Evolutionary conservation across 2,113 vertebrate genomes (phyloP).

Genomic region (Capreolus pygargus): DNA sequence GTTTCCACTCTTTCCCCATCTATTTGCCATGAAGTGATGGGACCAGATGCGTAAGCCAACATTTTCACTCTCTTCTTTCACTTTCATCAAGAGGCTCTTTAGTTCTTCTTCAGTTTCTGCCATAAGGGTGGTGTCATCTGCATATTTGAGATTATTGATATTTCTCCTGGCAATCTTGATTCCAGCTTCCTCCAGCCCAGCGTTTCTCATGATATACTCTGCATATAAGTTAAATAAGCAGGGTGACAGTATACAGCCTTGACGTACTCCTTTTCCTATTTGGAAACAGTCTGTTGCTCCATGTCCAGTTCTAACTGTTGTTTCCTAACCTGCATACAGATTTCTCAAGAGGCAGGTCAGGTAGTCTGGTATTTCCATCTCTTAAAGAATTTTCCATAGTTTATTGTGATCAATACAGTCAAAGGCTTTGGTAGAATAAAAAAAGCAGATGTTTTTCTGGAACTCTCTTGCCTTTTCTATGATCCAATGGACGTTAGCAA

Average conservation of each 20-base stretch:
- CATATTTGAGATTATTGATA: neutral
- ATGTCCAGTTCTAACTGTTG: neutral
- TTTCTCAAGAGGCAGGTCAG: neutral
- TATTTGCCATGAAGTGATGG: neutral
- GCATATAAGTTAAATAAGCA: neutral
- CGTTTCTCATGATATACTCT: accelerated
- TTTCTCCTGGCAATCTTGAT: neutral
- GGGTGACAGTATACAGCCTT: neutral
- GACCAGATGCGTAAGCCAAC: neutral
- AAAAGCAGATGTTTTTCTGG: neutral
- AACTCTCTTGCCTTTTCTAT: neutral
- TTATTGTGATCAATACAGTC: neutral
- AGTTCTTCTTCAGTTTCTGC: neutral
- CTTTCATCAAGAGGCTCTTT: neutral
- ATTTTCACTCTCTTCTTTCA: neutral
- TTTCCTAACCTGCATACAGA: neutral
- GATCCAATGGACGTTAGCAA: neutral
- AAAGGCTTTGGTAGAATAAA: neutral
- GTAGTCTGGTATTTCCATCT: neutral
- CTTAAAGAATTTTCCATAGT: neutral
- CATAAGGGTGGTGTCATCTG: neutral
- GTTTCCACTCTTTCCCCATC: neutral
- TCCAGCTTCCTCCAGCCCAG: neutral
- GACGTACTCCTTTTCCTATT: neutral
- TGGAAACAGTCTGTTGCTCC: neutral